phyloP scores from a whole-genome alignment of 2,797 vertebrate species.

The Setipinna tenuifilis region DNA sequence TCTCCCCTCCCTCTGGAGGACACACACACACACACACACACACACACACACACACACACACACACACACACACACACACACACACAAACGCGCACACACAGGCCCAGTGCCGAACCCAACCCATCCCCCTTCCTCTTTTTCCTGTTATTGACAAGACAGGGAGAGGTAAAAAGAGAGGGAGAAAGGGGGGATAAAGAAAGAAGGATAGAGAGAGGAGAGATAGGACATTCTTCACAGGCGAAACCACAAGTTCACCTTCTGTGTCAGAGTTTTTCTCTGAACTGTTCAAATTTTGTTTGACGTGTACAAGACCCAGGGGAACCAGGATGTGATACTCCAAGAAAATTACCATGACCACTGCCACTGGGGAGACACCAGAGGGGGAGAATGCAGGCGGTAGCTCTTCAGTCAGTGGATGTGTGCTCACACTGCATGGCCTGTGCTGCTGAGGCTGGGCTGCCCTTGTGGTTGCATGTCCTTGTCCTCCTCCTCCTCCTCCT shows the following conservation, averaged over 20 bases:
- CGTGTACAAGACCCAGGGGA: background rate
- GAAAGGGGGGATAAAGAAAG: background rate
- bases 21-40: slow-evolving; percentile 50
- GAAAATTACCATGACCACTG: background rate
- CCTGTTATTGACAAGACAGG: slow-evolving; percentile 47
- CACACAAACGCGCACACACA: slow-evolving; percentile 36
- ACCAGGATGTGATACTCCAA: background rate
- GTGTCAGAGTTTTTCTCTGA: background rate
- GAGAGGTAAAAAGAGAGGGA: slow-evolving; percentile 68
- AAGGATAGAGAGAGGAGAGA: background rate
- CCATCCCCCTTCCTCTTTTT: slow-evolving; percentile 54
- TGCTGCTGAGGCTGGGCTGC: background rate
- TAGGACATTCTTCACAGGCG: background rate
- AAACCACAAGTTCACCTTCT: background rate
- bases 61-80: slow-evolving; percentile 48
- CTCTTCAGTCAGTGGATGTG: background rate
- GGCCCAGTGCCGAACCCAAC: slow-evolving; percentile 63
- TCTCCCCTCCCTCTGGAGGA: slow-evolving; percentile 35
- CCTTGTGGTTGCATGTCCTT: background rate
- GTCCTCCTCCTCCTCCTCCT: slow-evolving; percentile 52
- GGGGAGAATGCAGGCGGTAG: background rate
- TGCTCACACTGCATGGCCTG: background rate
- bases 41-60: slow-evolving; percentile 43
- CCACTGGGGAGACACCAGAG: background rate
- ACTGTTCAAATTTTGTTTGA: background rate